A percentile compares a stretch with the other conserved stretches of the same genome.
phyloP scores from a whole-genome alignment of 2,113 vertebrate species.

The Austrofundulus limnaeus region DNA sequence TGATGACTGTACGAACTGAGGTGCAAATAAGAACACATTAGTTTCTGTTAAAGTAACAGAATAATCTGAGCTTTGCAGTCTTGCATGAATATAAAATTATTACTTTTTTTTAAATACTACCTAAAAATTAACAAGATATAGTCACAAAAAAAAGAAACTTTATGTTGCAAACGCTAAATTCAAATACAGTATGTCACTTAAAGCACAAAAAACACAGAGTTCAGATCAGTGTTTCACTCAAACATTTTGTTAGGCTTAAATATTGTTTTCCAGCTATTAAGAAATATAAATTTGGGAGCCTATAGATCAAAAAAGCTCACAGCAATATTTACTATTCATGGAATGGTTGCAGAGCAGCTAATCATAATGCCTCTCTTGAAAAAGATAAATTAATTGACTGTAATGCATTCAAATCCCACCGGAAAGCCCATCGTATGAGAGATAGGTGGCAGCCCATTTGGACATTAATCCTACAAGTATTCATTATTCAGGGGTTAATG shows the following conservation, averaged over 20 bases:
- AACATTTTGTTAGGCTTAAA: conserved; percentile 28
- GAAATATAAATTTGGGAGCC: conserved; percentile 29
- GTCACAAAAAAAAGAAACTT: conserved; percentile 1
- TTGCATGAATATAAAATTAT: background rate
- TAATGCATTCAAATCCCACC: conserved; percentile 73
- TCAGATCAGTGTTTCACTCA: conserved; percentile 39
- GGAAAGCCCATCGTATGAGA: conserved; percentile 68
- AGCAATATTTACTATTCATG: conserved; percentile 61
- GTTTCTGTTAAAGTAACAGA: background rate
- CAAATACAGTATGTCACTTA: conserved; percentile 4
- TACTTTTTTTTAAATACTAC: background rate
- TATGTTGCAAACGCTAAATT: background rate
- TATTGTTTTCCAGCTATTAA: conserved; percentile 45
- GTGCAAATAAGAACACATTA: conserved; percentile 18
- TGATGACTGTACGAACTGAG: conserved; percentile 89
- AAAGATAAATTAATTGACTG: conserved; percentile 72
- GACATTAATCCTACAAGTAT: conserved; percentile 78
- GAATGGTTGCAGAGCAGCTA: conserved; percentile 57
- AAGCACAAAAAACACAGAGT: conserved; percentile 6
- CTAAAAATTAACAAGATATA: background rate
- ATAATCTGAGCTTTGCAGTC: background rate
- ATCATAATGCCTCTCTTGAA: conserved; percentile 58
- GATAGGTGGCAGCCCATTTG: conserved; percentile 73
- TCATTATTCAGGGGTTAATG: conserved; percentile 79
- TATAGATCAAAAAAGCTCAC: conserved; percentile 59